Conservation (phyloP, 2,113 vertebrate species). For the Chauna torquata region DNA sequence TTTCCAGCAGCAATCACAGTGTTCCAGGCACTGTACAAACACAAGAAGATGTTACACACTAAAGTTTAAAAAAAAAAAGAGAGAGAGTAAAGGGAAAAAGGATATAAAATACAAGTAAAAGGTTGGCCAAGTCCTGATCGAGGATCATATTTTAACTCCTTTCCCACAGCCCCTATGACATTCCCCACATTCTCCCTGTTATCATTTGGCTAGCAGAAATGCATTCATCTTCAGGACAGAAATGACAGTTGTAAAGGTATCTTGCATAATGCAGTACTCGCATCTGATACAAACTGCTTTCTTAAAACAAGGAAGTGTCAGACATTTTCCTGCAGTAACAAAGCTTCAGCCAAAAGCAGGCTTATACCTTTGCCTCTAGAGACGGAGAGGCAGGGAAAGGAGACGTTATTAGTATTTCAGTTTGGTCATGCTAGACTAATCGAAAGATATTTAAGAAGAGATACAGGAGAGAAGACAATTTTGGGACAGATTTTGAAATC, state of each 20-base stretch:
- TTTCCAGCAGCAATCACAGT: background rate
- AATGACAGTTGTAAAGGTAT: background rate
- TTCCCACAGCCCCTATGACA: background rate
- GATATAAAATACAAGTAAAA: background rate
- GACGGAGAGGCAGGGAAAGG: background rate
- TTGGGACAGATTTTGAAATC: background rate
- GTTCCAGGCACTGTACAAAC: background rate
- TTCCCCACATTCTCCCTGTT: background rate
- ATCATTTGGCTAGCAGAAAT: background rate
- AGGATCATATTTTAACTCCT: background rate
- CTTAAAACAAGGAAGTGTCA: background rate
- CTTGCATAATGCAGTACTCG: background rate
- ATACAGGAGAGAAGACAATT: background rate
- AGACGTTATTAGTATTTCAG: background rate
- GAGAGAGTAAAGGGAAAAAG: background rate
- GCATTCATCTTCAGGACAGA: background rate
- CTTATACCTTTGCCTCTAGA: background rate
- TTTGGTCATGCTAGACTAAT: background rate
- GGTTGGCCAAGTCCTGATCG: background rate
- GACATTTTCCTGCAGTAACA: background rate
- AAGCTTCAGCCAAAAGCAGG: background rate
- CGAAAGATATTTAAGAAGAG: background rate
- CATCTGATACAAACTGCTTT: background rate
- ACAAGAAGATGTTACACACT: background rate
- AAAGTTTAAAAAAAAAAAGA: background rate